These are phyloP conservation scores for Colinus virginianus DNA, from an alignment of 2,113 vertebrate genomes.

Conservation along the genomic window DNA sequence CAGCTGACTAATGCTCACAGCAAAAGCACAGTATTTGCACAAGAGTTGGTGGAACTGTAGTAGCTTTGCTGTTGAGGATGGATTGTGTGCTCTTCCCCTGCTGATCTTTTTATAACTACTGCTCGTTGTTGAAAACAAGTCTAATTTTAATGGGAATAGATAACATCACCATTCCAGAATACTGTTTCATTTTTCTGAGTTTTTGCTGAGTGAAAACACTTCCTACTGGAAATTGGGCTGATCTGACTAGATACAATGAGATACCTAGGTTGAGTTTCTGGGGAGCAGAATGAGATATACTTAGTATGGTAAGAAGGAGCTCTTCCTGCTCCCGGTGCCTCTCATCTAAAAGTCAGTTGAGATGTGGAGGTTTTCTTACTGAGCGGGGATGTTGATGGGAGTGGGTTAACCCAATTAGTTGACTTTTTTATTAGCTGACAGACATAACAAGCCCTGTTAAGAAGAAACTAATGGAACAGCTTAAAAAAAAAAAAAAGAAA, in stretches of 20 bases:
- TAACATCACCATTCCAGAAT: neutral
- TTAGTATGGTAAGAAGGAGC: neutral
- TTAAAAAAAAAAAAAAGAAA: neutral
- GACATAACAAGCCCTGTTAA: neutral
- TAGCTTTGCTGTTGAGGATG: neutral
- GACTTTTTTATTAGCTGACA: accelerated
- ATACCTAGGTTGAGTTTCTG: neutral
- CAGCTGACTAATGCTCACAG: neutral
- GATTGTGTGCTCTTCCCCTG: neutral
- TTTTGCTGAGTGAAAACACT: neutral
- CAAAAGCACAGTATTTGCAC: neutral
- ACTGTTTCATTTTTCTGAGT: neutral
- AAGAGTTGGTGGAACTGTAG: neutral
- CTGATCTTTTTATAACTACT: neutral
- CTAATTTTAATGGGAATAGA: neutral
- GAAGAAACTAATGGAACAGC: neutral
- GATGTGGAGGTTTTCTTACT: neutral
- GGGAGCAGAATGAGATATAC: neutral
- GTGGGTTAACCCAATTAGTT: neutral
- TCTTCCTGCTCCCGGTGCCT: neutral
- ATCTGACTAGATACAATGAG: neutral
- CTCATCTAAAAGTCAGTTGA: neutral
- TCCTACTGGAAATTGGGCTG: neutral
- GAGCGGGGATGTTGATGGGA: neutral
- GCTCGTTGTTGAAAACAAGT: neutral